phyloP scores from a whole-genome alignment of 2,113 vertebrate species.

The Indicator maculatus region DNA sequence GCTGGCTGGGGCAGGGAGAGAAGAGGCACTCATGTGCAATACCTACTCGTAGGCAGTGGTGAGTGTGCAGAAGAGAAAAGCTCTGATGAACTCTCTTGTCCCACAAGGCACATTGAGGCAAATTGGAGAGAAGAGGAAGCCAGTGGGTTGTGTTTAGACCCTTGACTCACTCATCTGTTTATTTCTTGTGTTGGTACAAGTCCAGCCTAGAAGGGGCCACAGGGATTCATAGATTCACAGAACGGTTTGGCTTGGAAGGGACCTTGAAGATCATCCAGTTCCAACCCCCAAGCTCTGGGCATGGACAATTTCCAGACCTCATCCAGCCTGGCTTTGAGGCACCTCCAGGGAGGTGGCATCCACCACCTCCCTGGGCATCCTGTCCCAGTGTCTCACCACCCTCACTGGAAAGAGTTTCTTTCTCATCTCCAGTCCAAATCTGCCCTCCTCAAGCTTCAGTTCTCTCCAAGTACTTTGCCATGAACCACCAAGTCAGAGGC shows the following conservation, averaged over 20 bases:
- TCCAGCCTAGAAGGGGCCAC: neutral
- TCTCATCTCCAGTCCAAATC: neutral
- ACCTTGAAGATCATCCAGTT: too few species aligned
- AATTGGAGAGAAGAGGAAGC: neutral
- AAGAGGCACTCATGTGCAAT: neutral
- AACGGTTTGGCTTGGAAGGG: too few species aligned
- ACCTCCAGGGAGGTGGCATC: too few species aligned
- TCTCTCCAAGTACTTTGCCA: neutral
- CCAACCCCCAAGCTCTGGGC: too few species aligned
- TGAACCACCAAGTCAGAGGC: neutral
- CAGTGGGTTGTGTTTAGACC: neutral
- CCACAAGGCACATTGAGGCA: neutral
- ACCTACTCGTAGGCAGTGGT: neutral
- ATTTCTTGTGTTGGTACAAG: neutral
- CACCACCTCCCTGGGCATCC: too few species aligned
- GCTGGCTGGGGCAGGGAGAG: neutral
- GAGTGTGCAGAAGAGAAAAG: neutral
- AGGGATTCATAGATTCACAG: neutral
- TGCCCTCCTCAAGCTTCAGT: neutral
- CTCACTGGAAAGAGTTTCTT: too few species aligned
- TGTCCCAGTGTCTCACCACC: too few species aligned
- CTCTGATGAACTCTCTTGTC: neutral
- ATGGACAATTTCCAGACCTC: too few species aligned
- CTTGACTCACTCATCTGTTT: rapidly evolving
- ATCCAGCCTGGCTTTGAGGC: too few species aligned